These are phyloP conservation scores for Enteromius treurensis DNA, from an alignment of 2,797 vertebrate species.

Conservation along the genomic window DNA sequence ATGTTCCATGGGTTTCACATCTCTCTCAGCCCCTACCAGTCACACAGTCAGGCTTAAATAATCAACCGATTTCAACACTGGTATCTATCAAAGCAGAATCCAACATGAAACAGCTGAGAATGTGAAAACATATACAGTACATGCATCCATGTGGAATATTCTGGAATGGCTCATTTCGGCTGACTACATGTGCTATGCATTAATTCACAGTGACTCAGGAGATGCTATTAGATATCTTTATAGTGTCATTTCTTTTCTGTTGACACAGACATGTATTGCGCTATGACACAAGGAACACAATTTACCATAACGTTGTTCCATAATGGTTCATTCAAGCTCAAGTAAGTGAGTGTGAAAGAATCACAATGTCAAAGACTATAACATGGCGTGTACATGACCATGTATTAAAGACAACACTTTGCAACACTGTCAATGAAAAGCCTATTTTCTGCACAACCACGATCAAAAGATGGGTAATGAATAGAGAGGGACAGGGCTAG, in stretches of 20 bases:
- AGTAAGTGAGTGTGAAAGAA: slow-evolving; percentile 33
- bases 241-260: slow-evolving; percentile 44
- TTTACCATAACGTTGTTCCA: slow-evolving; percentile 24
- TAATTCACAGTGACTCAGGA: slow-evolving; percentile 5
- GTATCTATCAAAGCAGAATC: not conserved
- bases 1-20: not conserved
- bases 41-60: not conserved
- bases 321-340: slow-evolving; percentile 32
- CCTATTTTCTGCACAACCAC: slow-evolving; percentile 9
- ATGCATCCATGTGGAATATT: slow-evolving; percentile 10
- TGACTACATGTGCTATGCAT: slow-evolving; percentile 25
- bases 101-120: not conserved
- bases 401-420: slow-evolving; percentile 42
- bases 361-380: slow-evolving; percentile 24
- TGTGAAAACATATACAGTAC: not conserved
- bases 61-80: not conserved
- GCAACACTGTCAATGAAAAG: slow-evolving; percentile 23
- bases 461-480: slow-evolving; percentile 24
- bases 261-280: slow-evolving; percentile 19
- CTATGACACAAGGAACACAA: slow-evolving; percentile 23
- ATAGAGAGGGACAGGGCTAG: not conserved
- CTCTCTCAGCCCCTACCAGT: not conserved
- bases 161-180: not conserved
- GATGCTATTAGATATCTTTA: slow-evolving; percentile 28
- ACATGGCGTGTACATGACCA: not conserved